phyloP scores from a whole-genome alignment of 2,113 vertebrate genomes.

The Neomonachus schauinslandi region DNA sequence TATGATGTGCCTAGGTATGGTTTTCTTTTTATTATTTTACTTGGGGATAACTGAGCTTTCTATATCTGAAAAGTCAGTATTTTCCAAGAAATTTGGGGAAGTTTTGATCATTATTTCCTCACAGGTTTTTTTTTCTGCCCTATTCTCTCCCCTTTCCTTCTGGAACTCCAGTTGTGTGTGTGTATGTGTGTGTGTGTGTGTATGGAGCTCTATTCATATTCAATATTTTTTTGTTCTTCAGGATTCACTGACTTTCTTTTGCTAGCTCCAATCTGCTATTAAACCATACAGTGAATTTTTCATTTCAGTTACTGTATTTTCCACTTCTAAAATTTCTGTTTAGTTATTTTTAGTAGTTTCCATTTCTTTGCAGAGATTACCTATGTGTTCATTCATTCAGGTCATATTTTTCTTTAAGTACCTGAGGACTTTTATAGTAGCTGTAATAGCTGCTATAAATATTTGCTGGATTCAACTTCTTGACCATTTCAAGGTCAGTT shows the following conservation, averaged over 20 bases:
- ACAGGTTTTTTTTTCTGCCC: neutral
- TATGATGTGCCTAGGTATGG: neutral
- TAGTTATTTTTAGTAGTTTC: neutral
- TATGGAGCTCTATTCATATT: neutral
- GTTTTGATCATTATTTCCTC: neutral
- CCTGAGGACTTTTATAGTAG: neutral
- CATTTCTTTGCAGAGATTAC: conserved; percentile 1
- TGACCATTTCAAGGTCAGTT: neutral
- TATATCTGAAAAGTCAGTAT: conserved; percentile 13
- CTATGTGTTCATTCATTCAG: neutral
- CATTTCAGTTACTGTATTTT: neutral
- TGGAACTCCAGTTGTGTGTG: neutral
- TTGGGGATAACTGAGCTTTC: neutral
- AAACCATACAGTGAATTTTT: neutral
- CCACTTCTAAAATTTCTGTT: neutral
- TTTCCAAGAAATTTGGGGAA: neutral
- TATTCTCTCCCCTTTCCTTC: neutral
- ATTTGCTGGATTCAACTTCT: neutral
- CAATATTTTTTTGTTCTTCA: conserved; percentile 24
- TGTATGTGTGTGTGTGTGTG: too few relatives aligned
- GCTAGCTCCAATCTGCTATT: neutral
- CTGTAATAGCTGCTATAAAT: neutral
- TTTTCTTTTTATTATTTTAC: neutral
- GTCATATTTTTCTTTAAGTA: neutral
- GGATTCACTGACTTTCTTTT: neutral